These are phyloP conservation scores for Dicrostonyx torquatus DNA, from an alignment of 2,797 vertebrate species.

Conservation along the genomic window DNA sequence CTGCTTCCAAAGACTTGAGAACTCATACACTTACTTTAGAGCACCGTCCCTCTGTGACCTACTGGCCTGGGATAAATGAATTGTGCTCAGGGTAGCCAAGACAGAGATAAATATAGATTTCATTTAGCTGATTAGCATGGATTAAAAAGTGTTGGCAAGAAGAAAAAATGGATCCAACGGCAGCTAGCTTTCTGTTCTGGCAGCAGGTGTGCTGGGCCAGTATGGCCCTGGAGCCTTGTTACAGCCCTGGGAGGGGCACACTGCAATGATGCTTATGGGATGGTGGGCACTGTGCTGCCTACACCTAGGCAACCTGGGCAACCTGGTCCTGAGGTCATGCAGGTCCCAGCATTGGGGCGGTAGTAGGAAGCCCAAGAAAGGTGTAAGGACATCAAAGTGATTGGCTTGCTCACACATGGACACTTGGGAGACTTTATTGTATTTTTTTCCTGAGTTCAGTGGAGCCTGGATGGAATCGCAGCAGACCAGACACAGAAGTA, in stretches of 20 bases:
- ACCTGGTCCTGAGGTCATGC: not conserved
- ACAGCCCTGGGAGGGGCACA: not conserved
- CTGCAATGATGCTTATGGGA: not conserved
- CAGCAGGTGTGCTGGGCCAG: not conserved
- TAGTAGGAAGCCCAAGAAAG: not conserved
- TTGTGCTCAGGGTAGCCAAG: not conserved
- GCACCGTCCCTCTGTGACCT: not conserved
- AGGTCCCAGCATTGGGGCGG: not conserved
- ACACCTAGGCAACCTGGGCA: not conserved
- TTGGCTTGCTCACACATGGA: not conserved
- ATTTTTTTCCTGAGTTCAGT: not conserved
- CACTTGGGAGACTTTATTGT: not conserved
- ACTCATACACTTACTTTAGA: not conserved
- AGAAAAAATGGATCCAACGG: not conserved
- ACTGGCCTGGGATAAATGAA: not conserved
- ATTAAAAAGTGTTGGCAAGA: conserved; percentile 22
- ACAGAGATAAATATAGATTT: not conserved
- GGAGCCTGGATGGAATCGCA: not conserved
- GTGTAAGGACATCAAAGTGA: not conserved
- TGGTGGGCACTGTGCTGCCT: not conserved
- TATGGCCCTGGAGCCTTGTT: not conserved
- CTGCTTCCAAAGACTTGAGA: not conserved
- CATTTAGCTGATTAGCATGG: not conserved
- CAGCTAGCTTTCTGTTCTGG: not conserved
- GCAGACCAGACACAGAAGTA: not conserved